phyloP scores from a whole-genome alignment of 2,888 invertebrate genomes.

The Apamea sordens region DNA sequence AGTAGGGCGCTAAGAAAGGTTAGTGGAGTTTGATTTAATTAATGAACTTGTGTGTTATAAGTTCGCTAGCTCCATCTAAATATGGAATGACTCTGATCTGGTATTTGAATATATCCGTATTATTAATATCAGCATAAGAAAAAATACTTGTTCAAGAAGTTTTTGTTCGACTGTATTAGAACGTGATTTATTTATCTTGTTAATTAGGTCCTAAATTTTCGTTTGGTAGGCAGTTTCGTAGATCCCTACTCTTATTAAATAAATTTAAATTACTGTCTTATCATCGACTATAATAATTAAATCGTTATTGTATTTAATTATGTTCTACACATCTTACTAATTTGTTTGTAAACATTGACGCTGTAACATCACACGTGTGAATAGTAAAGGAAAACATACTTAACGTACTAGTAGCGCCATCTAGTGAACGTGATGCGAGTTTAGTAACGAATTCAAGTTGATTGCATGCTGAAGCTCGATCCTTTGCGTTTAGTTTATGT shows the following conservation, averaged over 20 bases:
- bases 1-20: constrained; percentile 92
- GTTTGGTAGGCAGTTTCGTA: background rate
- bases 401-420: constrained; percentile 43
- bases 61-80: background rate
- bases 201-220: background rate
- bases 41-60: background rate
- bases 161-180: constrained; percentile 4
- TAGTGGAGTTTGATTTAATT: constrained; percentile 60
- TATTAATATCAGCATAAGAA: background rate
- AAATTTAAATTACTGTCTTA: background rate
- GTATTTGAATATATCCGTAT: background rate
- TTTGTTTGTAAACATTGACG: constrained; percentile 67
- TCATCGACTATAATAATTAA: background rate
- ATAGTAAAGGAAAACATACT: constrained; percentile 12
- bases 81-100: background rate
- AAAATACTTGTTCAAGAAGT: constrained; percentile 2
- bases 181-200: constrained; percentile 1
- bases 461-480: constrained; percentile 5
- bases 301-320: constrained; percentile 11
- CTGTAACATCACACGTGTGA: constrained; percentile 48
- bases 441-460: constrained; percentile 17
- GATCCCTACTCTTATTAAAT: background rate
- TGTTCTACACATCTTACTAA: constrained; percentile 33
- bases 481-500: constrained; percentile 26
- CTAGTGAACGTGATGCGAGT: constrained; percentile 26